Evolutionary conservation across 2,113 vertebrate species (phyloP).

Genomic region (Urocynchramus pylzowi): DNA sequence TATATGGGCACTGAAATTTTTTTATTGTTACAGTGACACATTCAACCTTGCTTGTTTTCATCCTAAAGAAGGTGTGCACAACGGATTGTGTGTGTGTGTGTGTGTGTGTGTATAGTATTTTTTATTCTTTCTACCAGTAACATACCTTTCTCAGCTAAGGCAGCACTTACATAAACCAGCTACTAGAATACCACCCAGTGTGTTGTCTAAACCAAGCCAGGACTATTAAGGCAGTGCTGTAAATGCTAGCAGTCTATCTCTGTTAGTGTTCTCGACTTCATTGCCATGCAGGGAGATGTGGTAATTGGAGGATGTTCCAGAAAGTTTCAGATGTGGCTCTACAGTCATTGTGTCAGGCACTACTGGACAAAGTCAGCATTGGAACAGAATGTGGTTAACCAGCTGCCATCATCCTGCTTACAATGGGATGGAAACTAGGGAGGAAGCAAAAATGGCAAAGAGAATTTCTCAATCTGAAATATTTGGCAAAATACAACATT

Average conservation of each 20-base stretch:
- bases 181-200: background rate
- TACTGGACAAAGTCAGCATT: background rate
- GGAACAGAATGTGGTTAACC: background rate
- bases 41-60: background rate
- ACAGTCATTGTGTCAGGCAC: background rate
- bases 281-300: background rate
- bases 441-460: background rate
- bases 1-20: background rate
- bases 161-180: background rate
- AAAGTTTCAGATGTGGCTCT: background rate
- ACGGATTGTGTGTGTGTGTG: background rate
- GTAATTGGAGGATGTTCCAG: background rate
- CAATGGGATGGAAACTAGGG: background rate
- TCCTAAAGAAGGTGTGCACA: background rate
- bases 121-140: background rate
- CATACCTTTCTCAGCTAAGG: background rate
- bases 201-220: background rate
- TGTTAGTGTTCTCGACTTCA: background rate
- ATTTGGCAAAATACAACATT: background rate
- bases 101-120: background rate
- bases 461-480: background rate
- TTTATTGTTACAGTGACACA: background rate
- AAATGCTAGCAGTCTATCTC: background rate
- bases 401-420: background rate
- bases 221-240: background rate